Percentiles rank a stretch among this genome's conserved stretches.
phyloP scores from a whole-genome alignment of 2,888 invertebrate species.

The Thereva nobilitata region DNA sequence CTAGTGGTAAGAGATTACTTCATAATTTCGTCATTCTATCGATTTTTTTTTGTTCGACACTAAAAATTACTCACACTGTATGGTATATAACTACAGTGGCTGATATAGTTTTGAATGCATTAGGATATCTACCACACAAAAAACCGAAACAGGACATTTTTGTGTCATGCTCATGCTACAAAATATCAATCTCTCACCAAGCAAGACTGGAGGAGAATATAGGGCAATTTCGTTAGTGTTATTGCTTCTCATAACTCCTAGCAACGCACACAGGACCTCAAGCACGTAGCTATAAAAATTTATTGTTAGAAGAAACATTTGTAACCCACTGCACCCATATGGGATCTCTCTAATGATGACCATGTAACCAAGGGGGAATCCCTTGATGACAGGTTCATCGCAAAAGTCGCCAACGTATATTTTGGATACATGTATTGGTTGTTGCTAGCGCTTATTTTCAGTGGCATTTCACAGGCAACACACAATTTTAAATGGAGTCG shows the following conservation, averaged over 20 bases:
- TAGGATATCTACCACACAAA: not conserved
- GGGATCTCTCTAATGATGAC: constrained; percentile 19
- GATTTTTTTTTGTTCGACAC: constrained; percentile 26
- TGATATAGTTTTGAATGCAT: not conserved
- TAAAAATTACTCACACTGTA: not conserved
- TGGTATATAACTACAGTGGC: constrained; percentile 18
- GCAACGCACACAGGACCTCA: too few relatives aligned
- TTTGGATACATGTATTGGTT: not conserved
- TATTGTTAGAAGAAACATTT: not conserved
- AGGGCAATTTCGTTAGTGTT: too few relatives aligned
- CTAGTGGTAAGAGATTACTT: constrained; percentile 35
- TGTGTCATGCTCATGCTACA: not conserved
- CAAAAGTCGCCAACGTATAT: not conserved
- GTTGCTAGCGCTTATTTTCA: not conserved
- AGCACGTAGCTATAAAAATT: not conserved
- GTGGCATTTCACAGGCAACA: not conserved
- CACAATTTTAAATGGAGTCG: too few relatives aligned
- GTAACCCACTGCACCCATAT: constrained; percentile 22
- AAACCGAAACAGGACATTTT: constrained; percentile 6
- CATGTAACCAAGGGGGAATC: constrained; percentile 20
- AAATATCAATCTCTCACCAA: too few relatives aligned
- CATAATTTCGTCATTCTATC: constrained; percentile 33
- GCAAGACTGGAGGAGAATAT: too few relatives aligned
- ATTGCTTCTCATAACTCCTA: too few relatives aligned
- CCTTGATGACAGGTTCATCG: not conserved